Evolutionary conservation across 1,140 invertebrate genomes (phyloP), one percentile per base, ranked within the genome.

Genomic region (Lerema accius): DNA sequence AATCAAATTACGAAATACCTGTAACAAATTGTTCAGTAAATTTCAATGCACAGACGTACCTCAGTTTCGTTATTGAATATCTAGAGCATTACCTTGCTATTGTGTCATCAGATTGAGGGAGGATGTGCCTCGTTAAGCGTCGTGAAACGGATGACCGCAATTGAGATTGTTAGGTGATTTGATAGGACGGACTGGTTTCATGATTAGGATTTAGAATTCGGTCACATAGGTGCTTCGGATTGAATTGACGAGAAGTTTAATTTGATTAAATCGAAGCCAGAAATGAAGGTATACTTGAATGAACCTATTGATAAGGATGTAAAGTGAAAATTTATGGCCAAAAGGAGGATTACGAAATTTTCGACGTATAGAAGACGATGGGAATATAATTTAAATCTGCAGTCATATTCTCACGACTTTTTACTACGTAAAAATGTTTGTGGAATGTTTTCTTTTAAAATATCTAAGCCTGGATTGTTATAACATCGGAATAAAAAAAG

Each of bases 101-200:
- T 64, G 69, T 62, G 63, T 56, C 63, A 66, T 67, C 23, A 53
- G 17, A 53, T 53, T 53, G 28, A 43, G 14, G 32, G 35, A 82
- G 77, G 80, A 82, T 68, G 70, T 45, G n/a, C 9, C 53, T 69
- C 65, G 66, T 82, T 82, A 67, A 66, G 64, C 45, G 26, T 45
- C 59, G 62, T 45, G 42, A 68, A 53, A 48, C 67, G 76, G 79
- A 80, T 72, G 69, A 32, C 3, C 17, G 23, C 75, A 78, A 82
- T 82, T 82, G 40, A 70, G 60, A 63, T 70, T 59, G 69, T 78
- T 75, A 69, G 45, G 35, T 63, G 61, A 60, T 55, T 53, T 60
- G 62, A 63, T 42, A 40, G 13, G 49, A 53, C 11, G 50, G 37
- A 55, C 50, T 42, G 37, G n/a, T 26, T 42, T 42, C 50, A 55